phyloP scores from a whole-genome alignment of 2,888 invertebrate genomes.

The Iphiclides podalirius region DNA sequence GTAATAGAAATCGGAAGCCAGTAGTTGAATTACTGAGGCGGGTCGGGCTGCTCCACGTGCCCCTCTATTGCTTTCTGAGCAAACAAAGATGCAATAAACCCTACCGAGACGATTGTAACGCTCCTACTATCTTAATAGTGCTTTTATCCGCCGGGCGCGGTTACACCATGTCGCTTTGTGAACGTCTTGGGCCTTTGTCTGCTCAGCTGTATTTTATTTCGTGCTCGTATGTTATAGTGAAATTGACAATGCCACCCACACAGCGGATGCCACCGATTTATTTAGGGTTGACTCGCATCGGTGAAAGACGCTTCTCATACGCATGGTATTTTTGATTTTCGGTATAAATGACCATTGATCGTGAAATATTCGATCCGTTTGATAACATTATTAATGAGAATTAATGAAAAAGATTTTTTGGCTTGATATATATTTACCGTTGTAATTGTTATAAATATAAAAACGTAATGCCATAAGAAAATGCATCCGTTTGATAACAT shows the following conservation, averaged over 20 bases:
- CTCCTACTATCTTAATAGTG: constrained; percentile 56
- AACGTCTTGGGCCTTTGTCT: constrained; percentile 42
- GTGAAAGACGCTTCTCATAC: neutral
- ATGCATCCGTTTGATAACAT: no score
- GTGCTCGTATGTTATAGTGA: constrained; percentile 29
- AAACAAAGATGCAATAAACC: constrained; percentile 75
- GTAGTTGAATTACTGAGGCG: constrained; percentile 52
- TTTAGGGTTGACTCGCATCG: constrained; percentile 4
- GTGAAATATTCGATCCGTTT: no score
- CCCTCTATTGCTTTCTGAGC: constrained; percentile 58
- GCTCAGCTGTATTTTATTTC: constrained; percentile 50
- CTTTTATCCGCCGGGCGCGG: constrained; percentile 57
- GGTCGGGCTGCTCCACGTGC: constrained; percentile 33
- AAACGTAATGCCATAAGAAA: no score
- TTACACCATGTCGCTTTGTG: constrained; percentile 63
- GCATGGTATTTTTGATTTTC: neutral
- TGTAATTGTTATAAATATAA: no score
- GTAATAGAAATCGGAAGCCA: constrained; percentile 70
- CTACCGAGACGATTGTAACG: constrained; percentile 54
- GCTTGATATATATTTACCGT: no score
- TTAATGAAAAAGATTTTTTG: no score
- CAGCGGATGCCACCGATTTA: neutral
- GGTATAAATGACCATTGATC: neutral
- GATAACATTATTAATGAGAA: no score
- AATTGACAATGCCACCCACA: constrained; percentile 15